Conservation (phyloP, 2,113 vertebrate genomes). For the Perca flavescens region DNA sequence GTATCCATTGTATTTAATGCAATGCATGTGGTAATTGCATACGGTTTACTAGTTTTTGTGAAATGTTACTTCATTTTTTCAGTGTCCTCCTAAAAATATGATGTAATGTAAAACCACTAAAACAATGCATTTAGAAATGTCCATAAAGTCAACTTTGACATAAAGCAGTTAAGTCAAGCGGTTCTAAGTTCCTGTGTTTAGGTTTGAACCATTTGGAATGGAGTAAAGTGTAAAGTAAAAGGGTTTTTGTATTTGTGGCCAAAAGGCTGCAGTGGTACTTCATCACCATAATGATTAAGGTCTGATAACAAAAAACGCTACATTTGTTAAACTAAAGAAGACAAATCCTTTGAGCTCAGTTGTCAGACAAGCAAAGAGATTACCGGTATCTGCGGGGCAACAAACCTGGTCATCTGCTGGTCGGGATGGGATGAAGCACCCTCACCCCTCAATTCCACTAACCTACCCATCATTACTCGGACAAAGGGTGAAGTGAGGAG, state of each 20-base stretch:
- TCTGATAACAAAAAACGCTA: background rate
- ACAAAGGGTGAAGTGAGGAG: slow-evolving; percentile 5
- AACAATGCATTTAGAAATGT: slow-evolving; percentile 15
- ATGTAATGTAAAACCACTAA: background rate
- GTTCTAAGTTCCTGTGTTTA: background rate
- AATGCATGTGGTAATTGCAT: background rate
- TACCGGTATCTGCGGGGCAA: background rate
- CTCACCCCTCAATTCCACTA: background rate
- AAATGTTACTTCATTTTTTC: background rate
- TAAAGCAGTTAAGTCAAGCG: background rate
- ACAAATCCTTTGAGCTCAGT: background rate
- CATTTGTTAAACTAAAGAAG: slow-evolving; percentile 3
- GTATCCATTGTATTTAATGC: background rate
- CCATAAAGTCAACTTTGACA: background rate
- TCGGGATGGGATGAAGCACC: background rate
- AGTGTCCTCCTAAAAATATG: background rate
- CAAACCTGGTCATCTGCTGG: background rate
- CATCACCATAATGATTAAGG: background rate
- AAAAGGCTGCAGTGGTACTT: background rate
- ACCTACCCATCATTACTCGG: slow-evolving; percentile 26
- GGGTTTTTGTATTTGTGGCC: background rate
- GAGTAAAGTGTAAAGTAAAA: background rate
- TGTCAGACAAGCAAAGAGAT: slow-evolving; percentile 40
- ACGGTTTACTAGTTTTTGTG: background rate
- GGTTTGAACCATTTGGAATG: background rate